Evolutionary conservation across 1,140 invertebrate species (phyloP), one percentile per base, ranked within the genome.

Genomic region (Plodia interpunctella): DNA sequence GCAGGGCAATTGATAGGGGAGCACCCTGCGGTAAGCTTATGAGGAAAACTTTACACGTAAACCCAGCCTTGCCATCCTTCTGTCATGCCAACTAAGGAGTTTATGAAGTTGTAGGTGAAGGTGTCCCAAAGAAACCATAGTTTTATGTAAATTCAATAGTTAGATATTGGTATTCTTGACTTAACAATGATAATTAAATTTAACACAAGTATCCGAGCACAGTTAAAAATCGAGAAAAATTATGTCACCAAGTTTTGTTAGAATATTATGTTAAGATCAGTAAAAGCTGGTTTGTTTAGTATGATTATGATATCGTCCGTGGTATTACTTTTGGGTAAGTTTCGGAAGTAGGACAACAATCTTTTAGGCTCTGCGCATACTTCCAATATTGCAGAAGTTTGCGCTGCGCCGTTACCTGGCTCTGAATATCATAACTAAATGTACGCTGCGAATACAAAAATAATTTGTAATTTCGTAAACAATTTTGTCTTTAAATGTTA

Each of bases 41-140:
- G 78, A 83, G 83, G 80, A 80, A 83, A 88, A 88, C 79, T 87
- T 86, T 83, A 78, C 76, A 77, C 81, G 78, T 80, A 81, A 81
- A 80, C 72, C 66, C 72, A 65, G 57, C 69, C 65, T 72, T 69
- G 65, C 61, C 68, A 60, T 70, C 65, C 65, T 74, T 74, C 70
- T 79, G 75, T 73, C 69, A 74, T 73, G 71, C 66, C 69, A 78
- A 79, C 72, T 74, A 72, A 68, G 62, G 62, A 72, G 57, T 72
- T 81, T 66, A 74, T 76, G 67, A 76, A 78, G 68, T 67, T 70
- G 63, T 70, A 62, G 53, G 11, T 51, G 18, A 11, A 49, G 11
- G 11, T 5, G 5, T 49, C 5, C 11, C n/a, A 2, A 49, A 49
- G 4, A 49, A 49, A 25, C 21, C 21, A 25, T 25, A 2, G 5